These are phyloP conservation scores for Musca domestica DNA, from an alignment of 1,140 invertebrate genomes.

Conservation along the genomic window DNA sequence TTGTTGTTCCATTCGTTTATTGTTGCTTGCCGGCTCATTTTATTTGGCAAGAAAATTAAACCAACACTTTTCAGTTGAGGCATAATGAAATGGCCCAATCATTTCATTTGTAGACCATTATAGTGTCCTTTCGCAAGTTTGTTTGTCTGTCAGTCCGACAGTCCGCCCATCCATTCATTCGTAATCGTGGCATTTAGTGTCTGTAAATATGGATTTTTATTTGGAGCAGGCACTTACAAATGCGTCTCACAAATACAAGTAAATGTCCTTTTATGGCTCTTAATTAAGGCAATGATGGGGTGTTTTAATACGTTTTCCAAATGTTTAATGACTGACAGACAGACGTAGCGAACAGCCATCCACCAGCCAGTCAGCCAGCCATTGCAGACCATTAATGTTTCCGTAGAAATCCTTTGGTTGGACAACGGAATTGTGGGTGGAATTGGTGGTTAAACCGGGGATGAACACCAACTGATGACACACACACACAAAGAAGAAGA, in stretches of 20 bases:
- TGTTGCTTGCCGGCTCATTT: constrained; percentile 7
- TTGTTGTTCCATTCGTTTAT: too few relatives aligned
- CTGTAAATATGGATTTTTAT: constrained; percentile 25
- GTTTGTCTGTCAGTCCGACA: neutral
- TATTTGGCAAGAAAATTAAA: constrained; percentile 52
- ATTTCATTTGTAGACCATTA: neutral
- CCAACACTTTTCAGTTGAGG: constrained; percentile 1
- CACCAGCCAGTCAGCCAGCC: neutral
- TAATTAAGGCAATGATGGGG: constrained; percentile 55
- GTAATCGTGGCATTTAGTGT: neutral
- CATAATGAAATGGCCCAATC: neutral
- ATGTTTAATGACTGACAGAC: constrained; percentile 48
- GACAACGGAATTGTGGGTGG: neutral
- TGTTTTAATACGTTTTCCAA: constrained; percentile 54
- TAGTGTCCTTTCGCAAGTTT: neutral
- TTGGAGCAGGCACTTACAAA: constrained; percentile 8
- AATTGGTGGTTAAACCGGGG: neutral
- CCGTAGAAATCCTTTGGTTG: neutral
- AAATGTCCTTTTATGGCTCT: constrained; percentile 55
- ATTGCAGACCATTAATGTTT: neutral
- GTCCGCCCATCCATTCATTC: too few relatives aligned
- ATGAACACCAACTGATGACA: neutral
- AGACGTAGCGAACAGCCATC: too few relatives aligned
- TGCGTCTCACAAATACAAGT: constrained; percentile 34
- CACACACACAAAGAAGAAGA: neutral